Base-by-base conservation (phyloP, 2,797 vertebrate genomes). In the Anas bernieri region DNA sequence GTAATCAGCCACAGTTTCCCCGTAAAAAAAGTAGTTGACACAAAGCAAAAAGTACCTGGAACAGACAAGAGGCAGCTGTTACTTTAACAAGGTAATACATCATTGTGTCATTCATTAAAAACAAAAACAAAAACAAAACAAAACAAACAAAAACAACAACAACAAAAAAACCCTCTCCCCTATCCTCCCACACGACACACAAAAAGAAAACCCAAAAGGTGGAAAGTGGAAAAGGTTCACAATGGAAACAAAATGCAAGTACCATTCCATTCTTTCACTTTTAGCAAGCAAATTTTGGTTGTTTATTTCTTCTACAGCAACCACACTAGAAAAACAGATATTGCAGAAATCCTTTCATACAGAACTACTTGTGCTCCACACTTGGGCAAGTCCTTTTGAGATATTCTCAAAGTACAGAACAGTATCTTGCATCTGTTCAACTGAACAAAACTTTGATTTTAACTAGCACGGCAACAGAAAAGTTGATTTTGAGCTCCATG, bases 1-100 rank as follows among this genome's bases (percentile, higher is more conserved):
- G 94, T 99, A 99, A 97, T 99, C 99, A 1, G 99, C 99, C 43
- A 99, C 97, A 0, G 99, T 99, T 95, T 99, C 99, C 30, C 99
- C 99, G 55, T 99, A 99, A 97, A 99, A 99, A 98, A 99, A 99
- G 97, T 99, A 99, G 97, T 99, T 99, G 76, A 99, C 99, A 79
- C 99, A 99, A 35, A 99, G 98, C 81, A 99, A 97, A 94, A 99
- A 99, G 95, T 99, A 99, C 99, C 99, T 99, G 48, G 5, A 97
- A 97, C 10, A 94, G 20, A 84, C 33, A 96, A 72, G 12, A 95
- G 9, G 17, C 21, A 43, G 26, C 9, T 45, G 55, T 94, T 80
- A 92, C 23, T 91, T 64, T 59, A 68, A 39, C 17, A 67, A 39
- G 13, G 20, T 18, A 70, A 66, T 17, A 41, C 1, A 1, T 4